These are phyloP conservation scores for Philopedon plagiatum DNA, from an alignment of 2,888 invertebrate genomes.

Conservation along the genomic window DNA sequence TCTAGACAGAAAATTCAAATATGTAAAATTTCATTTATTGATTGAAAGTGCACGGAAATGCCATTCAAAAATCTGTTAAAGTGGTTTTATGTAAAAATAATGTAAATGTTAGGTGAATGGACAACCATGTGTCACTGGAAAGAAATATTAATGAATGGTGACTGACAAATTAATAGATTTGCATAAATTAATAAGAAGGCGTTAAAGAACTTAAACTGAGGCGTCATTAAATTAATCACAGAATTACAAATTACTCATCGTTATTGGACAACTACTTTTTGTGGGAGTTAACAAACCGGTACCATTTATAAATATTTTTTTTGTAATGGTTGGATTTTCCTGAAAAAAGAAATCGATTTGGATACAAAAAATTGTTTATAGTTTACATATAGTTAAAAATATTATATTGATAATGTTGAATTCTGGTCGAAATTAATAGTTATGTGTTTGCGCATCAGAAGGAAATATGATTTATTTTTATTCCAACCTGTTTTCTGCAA, in stretches of 20 bases:
- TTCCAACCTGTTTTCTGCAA: too few species aligned
- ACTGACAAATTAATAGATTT: not conserved
- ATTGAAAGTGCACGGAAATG: too few species aligned
- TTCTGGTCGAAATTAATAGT: too few species aligned
- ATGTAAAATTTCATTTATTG: too few species aligned
- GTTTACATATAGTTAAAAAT: too few species aligned
- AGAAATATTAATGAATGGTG: not conserved
- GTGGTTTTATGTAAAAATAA: not conserved
- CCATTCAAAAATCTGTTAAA: too few species aligned
- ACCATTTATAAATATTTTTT: not conserved
- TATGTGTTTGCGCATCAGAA: too few species aligned
- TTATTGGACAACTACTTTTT: not conserved
- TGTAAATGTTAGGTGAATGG: not conserved
- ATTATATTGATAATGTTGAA: too few species aligned
- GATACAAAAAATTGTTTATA: too few species aligned
- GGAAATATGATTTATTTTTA: too few species aligned
- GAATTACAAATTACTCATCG: not conserved
- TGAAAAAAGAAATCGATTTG: too few species aligned
- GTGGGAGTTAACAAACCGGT: not conserved
- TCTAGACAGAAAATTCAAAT: too few species aligned
- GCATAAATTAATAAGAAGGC: not conserved
- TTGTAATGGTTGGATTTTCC: not conserved
- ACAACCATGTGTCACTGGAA: not conserved
- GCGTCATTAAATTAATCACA: not conserved
- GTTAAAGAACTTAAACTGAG: not conserved